phyloP scores from a whole-genome alignment of 2,113 vertebrate genomes.

The Dicentrarchus labrax region DNA sequence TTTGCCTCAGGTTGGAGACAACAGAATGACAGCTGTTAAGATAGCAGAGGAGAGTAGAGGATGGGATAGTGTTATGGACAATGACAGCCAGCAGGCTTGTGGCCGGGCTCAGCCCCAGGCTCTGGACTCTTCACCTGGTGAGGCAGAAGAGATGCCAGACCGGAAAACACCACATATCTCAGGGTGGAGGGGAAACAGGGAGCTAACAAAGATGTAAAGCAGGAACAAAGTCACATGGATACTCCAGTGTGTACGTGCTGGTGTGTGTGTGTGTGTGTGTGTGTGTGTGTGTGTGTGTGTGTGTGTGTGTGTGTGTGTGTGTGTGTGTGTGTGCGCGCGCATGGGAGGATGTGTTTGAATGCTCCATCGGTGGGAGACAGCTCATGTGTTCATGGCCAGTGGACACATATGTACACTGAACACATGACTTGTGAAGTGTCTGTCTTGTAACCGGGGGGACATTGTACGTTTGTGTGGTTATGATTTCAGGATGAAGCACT shows the following conservation, averaged over 20 bases:
- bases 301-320: constrained; percentile 3
- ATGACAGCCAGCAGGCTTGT: constrained; percentile 75
- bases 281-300: constrained; percentile 28
- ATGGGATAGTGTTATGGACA: constrained; percentile 61
- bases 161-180: constrained; percentile 36
- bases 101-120: constrained; percentile 65
- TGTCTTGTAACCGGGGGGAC: constrained; percentile 13
- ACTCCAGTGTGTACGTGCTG: constrained; percentile 12
- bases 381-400: constrained; percentile 45
- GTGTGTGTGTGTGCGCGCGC: not conserved
- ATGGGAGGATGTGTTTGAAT: not conserved
- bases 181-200: constrained; percentile 28
- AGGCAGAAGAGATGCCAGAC: constrained; percentile 51
- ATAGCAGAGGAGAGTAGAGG: constrained; percentile 59
- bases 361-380: constrained; percentile 10
- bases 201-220: constrained; percentile 59
- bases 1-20: constrained; percentile 62
- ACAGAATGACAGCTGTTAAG: constrained; percentile 69
- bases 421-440: constrained; percentile 39
- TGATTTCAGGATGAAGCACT: constrained; percentile 18
- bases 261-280: constrained; percentile 10
- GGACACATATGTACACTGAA: constrained; percentile 31
- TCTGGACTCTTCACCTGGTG: constrained; percentile 67
- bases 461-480: constrained; percentile 37
- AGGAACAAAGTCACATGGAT: constrained; percentile 50